Base-by-base conservation (phyloP, 2,113 vertebrate species). In the Meriones unguiculatus region DNA sequence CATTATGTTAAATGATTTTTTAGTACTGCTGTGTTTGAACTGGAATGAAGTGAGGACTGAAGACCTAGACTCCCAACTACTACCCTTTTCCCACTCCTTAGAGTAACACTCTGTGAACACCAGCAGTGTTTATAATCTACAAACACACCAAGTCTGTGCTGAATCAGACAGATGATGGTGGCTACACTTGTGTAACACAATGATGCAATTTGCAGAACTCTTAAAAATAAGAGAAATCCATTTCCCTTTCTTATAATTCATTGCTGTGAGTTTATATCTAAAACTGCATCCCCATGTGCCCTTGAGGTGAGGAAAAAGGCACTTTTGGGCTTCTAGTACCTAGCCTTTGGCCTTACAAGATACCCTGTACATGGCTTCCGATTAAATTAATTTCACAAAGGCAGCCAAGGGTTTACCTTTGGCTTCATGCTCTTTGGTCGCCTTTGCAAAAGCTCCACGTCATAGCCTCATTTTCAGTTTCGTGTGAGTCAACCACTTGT, bases 81-180 rank as follows among this genome's bases (percentile, higher is more conserved):
- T 85, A 20, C 46, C 25, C 22, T 87, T 94, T 38, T 38, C 10
- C 35, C 14, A n/a, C 17, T 22, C 52, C 41, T n/a, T 57, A 65
- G 52, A 87, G 22, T 64, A 22, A 28, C 35, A 78, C 28, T 90
- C 0, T 92, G 59, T 62, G 18, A 81, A 81, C 54, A 67, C 64
- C 41, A 78, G 24, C 3, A 57, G 30, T 38, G 8, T 54, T 25
- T n/a, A 78, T 77, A 91, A 75, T 59, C 8, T 89, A 75, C 8
- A 75, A 13, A 86, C 81, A 86, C 12, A n/a, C 80, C 52, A 64
- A 76, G 24, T 57, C 11, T 35, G 50, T 62, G 94, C 75, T 69
- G 24, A 81, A 75, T 89, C 89, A 90, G 54, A 91, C 91, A 84
- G n/a, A 57, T 93, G 76, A 57, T 46, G 6, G 28, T 59, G 72